Conservation (phyloP, 2,888 invertebrate genomes). For the Caenorhabditis panamensis region DNA sequence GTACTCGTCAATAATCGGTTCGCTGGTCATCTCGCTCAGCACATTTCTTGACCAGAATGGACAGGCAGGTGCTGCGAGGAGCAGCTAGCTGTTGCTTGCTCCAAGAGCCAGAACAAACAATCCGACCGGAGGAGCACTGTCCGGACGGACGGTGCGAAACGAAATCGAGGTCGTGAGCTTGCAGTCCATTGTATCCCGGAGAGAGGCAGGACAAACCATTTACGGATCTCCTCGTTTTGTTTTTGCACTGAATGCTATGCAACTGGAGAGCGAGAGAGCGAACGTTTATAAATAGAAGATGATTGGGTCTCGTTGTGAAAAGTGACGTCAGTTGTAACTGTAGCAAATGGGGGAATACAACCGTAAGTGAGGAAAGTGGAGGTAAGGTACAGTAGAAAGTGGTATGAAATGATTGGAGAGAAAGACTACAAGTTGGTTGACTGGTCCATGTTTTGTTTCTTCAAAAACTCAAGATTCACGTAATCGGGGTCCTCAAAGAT, state of each 20-base stretch:
- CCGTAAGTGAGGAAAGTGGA: conserved; percentile 25
- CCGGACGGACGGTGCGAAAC: conserved; percentile 35
- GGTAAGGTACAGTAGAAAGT: not conserved
- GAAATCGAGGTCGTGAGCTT: conserved; percentile 53
- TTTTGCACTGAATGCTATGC: conserved; percentile 28
- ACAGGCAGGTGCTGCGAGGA: not conserved
- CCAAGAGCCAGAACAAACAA: conserved; percentile 54
- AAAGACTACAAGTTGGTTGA: conserved; percentile 52
- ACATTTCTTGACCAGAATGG: conserved; percentile 44
- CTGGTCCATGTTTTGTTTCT: conserved; percentile 60
- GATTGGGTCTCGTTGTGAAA: conserved; percentile 13
- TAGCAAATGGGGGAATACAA: conserved; percentile 43
- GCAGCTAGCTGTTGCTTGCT: conserved; percentile 38
- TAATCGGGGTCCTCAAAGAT: conserved; percentile 64
- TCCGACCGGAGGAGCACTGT: not conserved
- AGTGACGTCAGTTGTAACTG: conserved; percentile 45
- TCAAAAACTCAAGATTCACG: conserved; percentile 66
- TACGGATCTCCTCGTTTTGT: conserved; percentile 52
- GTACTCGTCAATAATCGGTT: conserved; percentile 54
- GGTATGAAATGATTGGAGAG: not conserved
- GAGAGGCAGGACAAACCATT: conserved; percentile 30
- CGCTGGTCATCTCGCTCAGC: conserved; percentile 48
- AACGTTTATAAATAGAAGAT: conserved; percentile 47
- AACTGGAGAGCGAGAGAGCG: conserved; percentile 23
- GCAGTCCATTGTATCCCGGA: conserved; percentile 48